These are phyloP conservation scores for Anthopleura sola DNA, from an alignment of 64 coral and sea anemone species.

Conservation along the genomic window DNA sequence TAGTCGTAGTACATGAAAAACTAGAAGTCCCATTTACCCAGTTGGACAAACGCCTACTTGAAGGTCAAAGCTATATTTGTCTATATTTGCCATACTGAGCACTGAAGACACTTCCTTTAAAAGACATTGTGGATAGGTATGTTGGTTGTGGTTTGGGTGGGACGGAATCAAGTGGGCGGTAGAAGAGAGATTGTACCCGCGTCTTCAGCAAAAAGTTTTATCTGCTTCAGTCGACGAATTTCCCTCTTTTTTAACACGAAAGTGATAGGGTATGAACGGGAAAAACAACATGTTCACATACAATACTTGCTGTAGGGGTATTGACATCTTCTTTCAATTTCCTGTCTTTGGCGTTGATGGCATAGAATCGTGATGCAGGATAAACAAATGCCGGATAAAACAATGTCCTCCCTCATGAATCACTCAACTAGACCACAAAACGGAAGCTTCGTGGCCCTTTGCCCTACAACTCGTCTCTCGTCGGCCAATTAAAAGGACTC, in stretches of 20 bases:
- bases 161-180: not conserved
- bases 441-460: not conserved
- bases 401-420: not conserved
- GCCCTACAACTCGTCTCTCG: not conserved
- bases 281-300: too few species aligned
- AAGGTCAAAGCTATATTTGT: not conserved
- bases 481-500: slow-evolving; percentile 2
- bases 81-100: not conserved
- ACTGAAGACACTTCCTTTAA: not conserved
- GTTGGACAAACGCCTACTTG: not conserved
- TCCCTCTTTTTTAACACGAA: too few species aligned
- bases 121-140: not conserved
- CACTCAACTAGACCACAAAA: not conserved
- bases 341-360: not conserved
- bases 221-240: not conserved
- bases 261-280: too few species aligned
- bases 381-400: not conserved
- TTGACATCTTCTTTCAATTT: not conserved
- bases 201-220: not conserved
- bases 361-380: not conserved
- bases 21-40: not conserved
- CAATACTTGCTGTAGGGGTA: not conserved
- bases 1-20: not conserved
- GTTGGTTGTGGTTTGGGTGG: not conserved
- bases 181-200: not conserved